Base-by-base conservation (phyloP, 2,113 vertebrate genomes). In the Dasyprocta punctata region DNA sequence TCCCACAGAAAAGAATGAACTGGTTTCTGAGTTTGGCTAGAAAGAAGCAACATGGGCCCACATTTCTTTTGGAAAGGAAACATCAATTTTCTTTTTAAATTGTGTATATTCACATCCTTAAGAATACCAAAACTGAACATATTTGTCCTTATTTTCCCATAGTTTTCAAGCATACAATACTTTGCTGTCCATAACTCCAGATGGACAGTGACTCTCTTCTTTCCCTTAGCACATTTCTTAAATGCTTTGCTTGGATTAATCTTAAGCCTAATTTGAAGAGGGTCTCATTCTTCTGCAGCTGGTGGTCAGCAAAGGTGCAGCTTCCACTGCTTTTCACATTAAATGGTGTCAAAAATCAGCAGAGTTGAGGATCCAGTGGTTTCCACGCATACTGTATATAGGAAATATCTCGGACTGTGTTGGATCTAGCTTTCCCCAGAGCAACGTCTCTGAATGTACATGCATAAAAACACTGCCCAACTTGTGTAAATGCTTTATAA, bases 81-180 rank as follows among this genome's bases (percentile, higher is more conserved):
- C 54, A 71, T 85, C 89, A 88, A 65, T 88, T 92, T 58, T 90
- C 54, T 58, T 92, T 86, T 92, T 60, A 38, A 94, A 80, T 71
- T 65, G 10, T 81, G 16, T 67, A 36, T 16, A 67, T 47, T 83
- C 67, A 26, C 38, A 67, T 89, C 60, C 94, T 81, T 47, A 90
- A 94, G 75, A 96, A 94, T 71, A 54, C 3, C 52, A 17, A 61
- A 73, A 85, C 3, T 22, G 84, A 94, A 49, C 12, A 28, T 71
- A 67, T 65, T 81, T 65, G 54, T 56, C 54, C 38, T 22, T 61
- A 1, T 69, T 89, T 94, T 83, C 58, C 56, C n/a, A 83, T 44
- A 12, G 20, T 87, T 73, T 80, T 22, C 86, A 67, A 3, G 30
- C 52, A 49, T 9, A 41, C 4, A 36, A 1, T 92, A 14, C 33